phyloP scores from a whole-genome alignment of 2,888 invertebrate species.

The Helobdella robusta region DNA sequence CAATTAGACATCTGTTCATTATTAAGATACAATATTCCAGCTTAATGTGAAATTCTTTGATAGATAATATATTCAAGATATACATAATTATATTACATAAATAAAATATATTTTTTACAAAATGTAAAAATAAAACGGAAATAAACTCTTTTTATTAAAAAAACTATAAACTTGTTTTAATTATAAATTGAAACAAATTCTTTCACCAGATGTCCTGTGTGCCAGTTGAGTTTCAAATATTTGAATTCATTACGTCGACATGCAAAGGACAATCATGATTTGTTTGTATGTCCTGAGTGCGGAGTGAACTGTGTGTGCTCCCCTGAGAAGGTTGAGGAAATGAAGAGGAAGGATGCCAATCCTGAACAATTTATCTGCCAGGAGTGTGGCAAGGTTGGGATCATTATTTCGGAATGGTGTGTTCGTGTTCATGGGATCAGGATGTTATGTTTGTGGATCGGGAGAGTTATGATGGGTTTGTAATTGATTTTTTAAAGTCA shows the following conservation, averaged over 20 bases:
- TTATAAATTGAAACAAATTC: not conserved
- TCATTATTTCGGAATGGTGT: not conserved
- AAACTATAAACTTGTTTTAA: too few relatives aligned
- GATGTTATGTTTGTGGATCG: too few relatives aligned
- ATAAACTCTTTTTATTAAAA: too few relatives aligned
- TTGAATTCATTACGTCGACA: not conserved
- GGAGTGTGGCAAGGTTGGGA: not conserved
- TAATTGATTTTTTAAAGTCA: too few relatives aligned
- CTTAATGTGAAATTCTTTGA: too few relatives aligned
- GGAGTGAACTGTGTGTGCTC: not conserved
- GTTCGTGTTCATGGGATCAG: not conserved
- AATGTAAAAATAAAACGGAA: too few relatives aligned
- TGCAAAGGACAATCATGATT: not conserved
- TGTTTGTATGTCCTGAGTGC: conserved; percentile 1
- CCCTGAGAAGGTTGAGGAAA: not conserved
- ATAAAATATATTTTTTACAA: too few relatives aligned
- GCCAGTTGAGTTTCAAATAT: not conserved
- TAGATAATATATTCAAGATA: too few relatives aligned
- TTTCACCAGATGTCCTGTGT: not conserved
- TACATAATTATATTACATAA: too few relatives aligned
- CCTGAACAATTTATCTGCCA: not conserved
- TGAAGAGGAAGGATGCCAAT: not conserved
- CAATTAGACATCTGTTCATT: too few relatives aligned
- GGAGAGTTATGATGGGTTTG: too few relatives aligned
- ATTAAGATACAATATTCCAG: too few relatives aligned